These are phyloP conservation scores for Mayetiola destructor DNA, from an alignment of 2,888 invertebrate genomes.

Conservation along the genomic window DNA sequence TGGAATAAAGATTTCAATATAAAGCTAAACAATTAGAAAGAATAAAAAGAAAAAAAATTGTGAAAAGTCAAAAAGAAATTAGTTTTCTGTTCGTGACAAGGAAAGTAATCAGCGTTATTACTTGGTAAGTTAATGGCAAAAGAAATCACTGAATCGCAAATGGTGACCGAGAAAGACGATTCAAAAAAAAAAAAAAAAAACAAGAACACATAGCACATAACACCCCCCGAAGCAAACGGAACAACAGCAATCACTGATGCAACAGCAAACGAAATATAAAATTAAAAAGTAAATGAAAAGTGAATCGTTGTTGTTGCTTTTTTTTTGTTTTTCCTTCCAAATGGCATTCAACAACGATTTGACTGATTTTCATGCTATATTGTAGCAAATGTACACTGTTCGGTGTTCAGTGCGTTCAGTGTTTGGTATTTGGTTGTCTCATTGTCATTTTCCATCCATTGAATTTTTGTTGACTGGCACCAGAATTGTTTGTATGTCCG, in stretches of 20 bases:
- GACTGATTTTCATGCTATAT: background rate
- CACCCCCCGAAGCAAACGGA: background rate
- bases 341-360: background rate
- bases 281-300: slow-evolving; percentile 13
- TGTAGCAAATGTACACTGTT: background rate
- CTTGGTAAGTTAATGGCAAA: background rate
- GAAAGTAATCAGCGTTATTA: slow-evolving; percentile 8
- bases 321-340: background rate
- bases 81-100: slow-evolving; percentile 1
- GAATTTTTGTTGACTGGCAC: too few species aligned
- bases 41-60: too few species aligned
- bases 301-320: too few species aligned
- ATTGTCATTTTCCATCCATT: too few species aligned
- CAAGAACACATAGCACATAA: background rate
- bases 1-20: too few species aligned
- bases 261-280: background rate
- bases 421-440: too few species aligned
- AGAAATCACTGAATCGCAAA: too few species aligned
- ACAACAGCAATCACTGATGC: background rate
- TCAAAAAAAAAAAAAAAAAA: background rate
- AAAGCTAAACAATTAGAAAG: too few species aligned
- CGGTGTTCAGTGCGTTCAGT: too few species aligned
- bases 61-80: background rate
- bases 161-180: background rate
- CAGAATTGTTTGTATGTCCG: too few species aligned